Base-by-base conservation (phyloP, 2,113 vertebrate species). In the Tautogolabrus adspersus region DNA sequence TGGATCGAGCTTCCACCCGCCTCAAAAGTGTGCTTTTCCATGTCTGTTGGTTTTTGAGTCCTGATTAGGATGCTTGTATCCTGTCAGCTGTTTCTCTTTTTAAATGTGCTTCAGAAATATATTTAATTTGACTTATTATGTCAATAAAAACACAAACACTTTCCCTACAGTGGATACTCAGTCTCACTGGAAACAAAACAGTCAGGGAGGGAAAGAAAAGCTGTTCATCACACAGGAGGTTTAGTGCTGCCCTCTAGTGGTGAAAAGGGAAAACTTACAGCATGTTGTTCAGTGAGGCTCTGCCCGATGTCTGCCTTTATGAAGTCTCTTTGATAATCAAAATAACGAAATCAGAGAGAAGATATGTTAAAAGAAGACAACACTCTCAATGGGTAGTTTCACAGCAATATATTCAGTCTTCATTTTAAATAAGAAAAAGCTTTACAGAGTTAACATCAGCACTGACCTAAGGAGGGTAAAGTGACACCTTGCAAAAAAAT, bases 241-340 rank as follows among this genome's bases (percentile, higher is more conserved):
- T 16, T 18, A 63, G 47, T 76, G 59, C 51, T 81, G 83, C 86
- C 55, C 73, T 66, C 90, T 85, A 59, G 82, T 87, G 90, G 77
- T 51, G 8, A 37, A 59, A 16, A 26, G 9, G 5, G 8, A 37
- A 21, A 21, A 19, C 38, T 57, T 46, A 44, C 9, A 42, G 40
- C 11, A 11, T 51, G 16, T 10, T 10, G 10, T n/a, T 26, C 6
- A 34, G 15, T 23, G 58, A 44, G 15, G 19, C 11, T 18, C 19
- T 6, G 3, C 16, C 11, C 13, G 22, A 42, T 10, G 1, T 2
- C 46, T 47, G 3, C 34, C 15, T 55, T 46, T 55, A n/a, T n/a
- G 8, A 62, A 18, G 4, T 6, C 1, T 34, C 30, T 34, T 34
- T 34, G 30, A 34, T 34, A 34, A 34, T 34, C 1, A 34, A 34